Base-by-base conservation (phyloP, 2,113 vertebrate species). In the Grammomys surdaster region DNA sequence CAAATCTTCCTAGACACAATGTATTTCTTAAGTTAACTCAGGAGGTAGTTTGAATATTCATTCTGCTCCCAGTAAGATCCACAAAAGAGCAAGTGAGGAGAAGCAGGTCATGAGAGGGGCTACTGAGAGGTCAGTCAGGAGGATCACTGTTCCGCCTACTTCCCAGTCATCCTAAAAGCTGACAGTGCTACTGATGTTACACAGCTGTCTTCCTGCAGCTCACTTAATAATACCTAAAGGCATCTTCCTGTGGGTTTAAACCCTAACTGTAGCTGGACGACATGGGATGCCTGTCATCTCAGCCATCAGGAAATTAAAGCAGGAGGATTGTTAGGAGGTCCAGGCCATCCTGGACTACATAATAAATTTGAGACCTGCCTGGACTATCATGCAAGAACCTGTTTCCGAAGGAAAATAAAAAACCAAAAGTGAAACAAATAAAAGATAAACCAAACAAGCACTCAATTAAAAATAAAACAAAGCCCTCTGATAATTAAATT, bases 1-100 rank as follows among this genome's bases (percentile, higher is more conserved):
- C 76, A 40, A 93, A 95, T 7, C 13, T 46, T 54, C 26, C 43
- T 3, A 73, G 12, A 24, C 48, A 7, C 20, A 31, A 22, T 76
- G 5, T 12, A 48, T 93, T 72, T 93, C 24, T 78, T 92, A 90
- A 77, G 16, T 76, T 76, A 36, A 91, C 36, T 91, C 82, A 84
- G 33, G 19, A 95, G 43, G 28, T 58, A 89, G 67, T 95, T 63
- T 93, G 69, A 88, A 40, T 88, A 63, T 84, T 77, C 40, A n/a
- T 67, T 84, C n/a, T 73, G 10, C 69, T 91, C 76, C 40, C 20
- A 80, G 54, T 31, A 76, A 36, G 43, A 85, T 85, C 28, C 63
- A 56, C 1, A 8, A 54, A 76, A 88, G 75, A 77, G 5, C n/a
- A 84, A 72, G 65, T 88, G 46, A 77, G 24, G 33, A 88, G 16